Evolutionary conservation across 2,113 vertebrate species (phyloP).

Genomic region (Pristiophorus japonicus): DNA sequence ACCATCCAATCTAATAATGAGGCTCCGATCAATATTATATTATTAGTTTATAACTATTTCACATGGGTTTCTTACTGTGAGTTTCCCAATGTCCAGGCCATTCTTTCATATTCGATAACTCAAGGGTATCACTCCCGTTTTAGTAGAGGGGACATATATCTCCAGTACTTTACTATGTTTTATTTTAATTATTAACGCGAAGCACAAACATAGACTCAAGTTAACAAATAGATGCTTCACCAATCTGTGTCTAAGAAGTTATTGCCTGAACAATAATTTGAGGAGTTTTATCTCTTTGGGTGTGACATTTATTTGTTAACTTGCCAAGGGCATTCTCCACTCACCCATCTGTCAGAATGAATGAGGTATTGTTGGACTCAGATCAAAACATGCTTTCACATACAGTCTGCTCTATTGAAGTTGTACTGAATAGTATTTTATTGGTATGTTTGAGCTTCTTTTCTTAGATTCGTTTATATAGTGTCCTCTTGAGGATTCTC

Average conservation of each 20-base stretch:
- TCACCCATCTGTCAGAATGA: background rate
- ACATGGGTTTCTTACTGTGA: background rate
- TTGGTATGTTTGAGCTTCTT: constrained; percentile 16
- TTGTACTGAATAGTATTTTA: constrained; percentile 6
- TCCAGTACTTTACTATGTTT: background rate
- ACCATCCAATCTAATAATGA: constrained; percentile 6
- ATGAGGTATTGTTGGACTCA: constrained; percentile 28
- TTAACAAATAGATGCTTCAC: background rate
- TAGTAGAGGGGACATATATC: background rate
- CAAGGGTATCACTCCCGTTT: background rate
- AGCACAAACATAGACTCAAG: background rate
- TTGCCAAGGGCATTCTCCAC: background rate
- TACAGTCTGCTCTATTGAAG: constrained; percentile 11
- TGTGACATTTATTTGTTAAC: constrained; percentile 30
- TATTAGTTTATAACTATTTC: background rate
- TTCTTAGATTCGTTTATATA: background rate
- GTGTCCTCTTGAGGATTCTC: background rate
- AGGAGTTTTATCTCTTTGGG: background rate
- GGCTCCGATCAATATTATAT: background rate
- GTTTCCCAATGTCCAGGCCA: background rate
- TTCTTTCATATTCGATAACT: background rate
- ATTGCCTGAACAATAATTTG: background rate
- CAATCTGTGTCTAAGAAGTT: background rate
- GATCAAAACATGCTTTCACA: background rate
- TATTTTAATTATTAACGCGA: background rate